A percentile compares a stretch with the other conserved stretches of the same genome.
Evolutionary conservation across 2,888 invertebrate genomes (phyloP).

Genomic region (Campoplex nolae): DNA sequence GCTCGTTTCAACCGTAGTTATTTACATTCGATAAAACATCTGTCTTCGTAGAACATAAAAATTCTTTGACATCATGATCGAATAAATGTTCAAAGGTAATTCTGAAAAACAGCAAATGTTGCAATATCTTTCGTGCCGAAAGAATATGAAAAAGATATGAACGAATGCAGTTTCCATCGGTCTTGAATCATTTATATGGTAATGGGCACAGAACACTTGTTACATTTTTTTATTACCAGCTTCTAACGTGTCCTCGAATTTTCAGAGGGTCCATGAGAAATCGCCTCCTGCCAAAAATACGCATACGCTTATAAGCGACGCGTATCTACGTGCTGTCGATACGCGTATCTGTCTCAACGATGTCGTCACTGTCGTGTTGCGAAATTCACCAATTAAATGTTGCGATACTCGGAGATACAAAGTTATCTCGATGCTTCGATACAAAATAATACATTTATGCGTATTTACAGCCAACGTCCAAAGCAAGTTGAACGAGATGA

Average conservation of each 20-base stretch:
- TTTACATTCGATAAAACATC: too few species aligned
- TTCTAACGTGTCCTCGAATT: background rate
- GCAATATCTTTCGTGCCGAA: too few species aligned
- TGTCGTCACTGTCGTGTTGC: constrained; percentile 21
- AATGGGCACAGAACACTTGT: background rate
- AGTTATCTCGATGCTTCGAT: background rate
- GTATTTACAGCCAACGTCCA: background rate
- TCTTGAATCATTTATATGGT: too few species aligned
- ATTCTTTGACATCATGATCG: background rate
- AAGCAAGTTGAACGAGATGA: too few species aligned
- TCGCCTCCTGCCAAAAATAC: background rate
- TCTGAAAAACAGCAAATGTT: background rate
- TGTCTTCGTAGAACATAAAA: too few species aligned
- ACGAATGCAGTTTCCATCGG: too few species aligned
- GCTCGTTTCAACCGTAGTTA: too few species aligned
- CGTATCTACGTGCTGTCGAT: background rate
- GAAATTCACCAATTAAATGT: constrained; percentile 63
- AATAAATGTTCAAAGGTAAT: background rate
- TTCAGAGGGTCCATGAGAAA: background rate
- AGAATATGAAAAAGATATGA: too few species aligned
- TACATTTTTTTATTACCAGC: background rate
- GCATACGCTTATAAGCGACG: background rate
- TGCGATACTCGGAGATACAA: constrained; percentile 31
- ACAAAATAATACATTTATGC: background rate
- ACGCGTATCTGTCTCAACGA: constrained; percentile 11